These are phyloP conservation scores for Planococcus citri DNA, from an alignment of 1,140 invertebrate genomes.

Conservation along the genomic window DNA sequence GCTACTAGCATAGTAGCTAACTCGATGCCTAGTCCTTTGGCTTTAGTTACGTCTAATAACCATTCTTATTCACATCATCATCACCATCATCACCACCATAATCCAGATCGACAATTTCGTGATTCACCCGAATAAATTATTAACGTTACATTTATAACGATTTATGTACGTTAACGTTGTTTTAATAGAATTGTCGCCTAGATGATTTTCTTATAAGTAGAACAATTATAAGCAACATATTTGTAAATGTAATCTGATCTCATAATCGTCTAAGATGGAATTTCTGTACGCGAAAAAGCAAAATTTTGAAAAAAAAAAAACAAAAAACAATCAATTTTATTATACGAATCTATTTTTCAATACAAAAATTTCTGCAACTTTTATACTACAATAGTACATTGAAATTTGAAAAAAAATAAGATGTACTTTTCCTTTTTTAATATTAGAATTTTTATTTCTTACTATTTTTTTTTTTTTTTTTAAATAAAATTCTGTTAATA, in stretches of 20 bases:
- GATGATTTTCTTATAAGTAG: too few relatives aligned
- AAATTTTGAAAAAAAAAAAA: background rate
- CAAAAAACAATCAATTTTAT: background rate
- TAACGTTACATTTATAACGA: too few relatives aligned
- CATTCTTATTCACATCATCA: constrained; percentile 22
- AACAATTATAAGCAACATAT: background rate
- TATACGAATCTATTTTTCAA: constrained; percentile 3
- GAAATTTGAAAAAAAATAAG: background rate
- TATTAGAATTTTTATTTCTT: background rate
- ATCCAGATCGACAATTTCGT: constrained; percentile 24
- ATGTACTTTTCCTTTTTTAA: background rate
- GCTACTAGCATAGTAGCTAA: constrained; percentile 22
- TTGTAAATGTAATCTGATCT: constrained; percentile 12
- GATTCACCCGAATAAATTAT: constrained; percentile 13
- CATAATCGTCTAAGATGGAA: constrained; percentile 5
- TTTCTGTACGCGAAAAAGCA: too few relatives aligned
- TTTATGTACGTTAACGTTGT: too few relatives aligned
- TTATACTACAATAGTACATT: background rate
- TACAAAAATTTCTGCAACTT: background rate
- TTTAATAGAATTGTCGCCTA: too few relatives aligned
- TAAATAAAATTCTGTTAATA: background rate
- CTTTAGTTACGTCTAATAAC: constrained; percentile 26
- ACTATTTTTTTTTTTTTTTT: background rate
- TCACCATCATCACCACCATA: constrained; percentile 22
- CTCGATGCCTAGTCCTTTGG: constrained; percentile 25